Evolutionary conservation across 2,113 vertebrate genomes (phyloP).

Genomic region (Meleagris gallopavo): DNA sequence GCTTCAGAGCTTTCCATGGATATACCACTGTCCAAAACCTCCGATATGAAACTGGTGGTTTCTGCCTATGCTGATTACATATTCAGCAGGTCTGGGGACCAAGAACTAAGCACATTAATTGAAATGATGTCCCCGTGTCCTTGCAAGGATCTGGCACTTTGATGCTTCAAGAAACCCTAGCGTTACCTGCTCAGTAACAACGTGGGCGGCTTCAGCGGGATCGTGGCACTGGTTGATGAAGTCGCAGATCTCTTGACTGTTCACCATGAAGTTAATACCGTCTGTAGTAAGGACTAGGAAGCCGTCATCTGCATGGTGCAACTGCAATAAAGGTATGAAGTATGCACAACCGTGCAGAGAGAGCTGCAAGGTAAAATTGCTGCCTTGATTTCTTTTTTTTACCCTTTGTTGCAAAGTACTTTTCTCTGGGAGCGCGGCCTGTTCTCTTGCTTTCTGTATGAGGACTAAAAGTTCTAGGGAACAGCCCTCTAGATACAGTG

Average conservation of each 20-base stretch:
- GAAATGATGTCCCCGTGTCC: background rate
- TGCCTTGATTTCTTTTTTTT: fast-evolving
- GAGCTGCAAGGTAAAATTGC: background rate
- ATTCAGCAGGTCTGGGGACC: background rate
- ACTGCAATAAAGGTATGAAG: constrained; percentile 70
- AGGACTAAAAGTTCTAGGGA: background rate
- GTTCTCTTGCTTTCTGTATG: background rate
- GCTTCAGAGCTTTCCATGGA: background rate
- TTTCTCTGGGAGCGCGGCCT: background rate
- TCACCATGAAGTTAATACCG: constrained; percentile 97
- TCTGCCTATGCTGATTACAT: background rate
- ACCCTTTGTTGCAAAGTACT: background rate
- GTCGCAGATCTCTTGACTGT: constrained; percentile 97
- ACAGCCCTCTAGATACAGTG: background rate
- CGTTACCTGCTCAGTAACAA: constrained; percentile 93
- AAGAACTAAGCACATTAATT: background rate
- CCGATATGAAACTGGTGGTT: background rate
- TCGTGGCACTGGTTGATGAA: constrained; percentile 93
- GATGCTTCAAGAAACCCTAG: background rate
- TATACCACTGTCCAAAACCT: background rate
- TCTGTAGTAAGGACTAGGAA: constrained; percentile 97
- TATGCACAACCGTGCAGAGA: fast-evolving
- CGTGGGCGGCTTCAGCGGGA: constrained; percentile 91
- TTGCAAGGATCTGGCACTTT: background rate
- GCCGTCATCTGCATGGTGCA: constrained; percentile 89